Conservation (phyloP, 2,888 invertebrate genomes). For the Lepas anatifera region DNA sequence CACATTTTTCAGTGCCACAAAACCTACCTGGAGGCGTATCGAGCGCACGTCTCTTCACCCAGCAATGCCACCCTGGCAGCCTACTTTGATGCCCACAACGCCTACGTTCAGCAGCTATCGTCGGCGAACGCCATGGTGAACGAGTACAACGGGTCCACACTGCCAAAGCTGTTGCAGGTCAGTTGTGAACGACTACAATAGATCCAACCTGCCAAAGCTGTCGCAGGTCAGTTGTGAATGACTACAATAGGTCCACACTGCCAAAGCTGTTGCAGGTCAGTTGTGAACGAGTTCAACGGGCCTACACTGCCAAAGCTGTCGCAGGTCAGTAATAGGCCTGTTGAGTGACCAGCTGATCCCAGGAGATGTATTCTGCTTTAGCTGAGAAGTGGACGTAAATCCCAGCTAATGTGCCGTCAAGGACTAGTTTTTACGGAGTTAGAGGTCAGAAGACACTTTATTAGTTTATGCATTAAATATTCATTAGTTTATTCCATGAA, state of each 20-base stretch:
- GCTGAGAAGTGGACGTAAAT: too few species aligned
- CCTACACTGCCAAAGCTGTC: conserved; percentile 73
- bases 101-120: conserved; percentile 75
- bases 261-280: conserved; percentile 73
- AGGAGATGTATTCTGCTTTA: too few species aligned
- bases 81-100: conserved; percentile 85
- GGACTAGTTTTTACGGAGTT: too few species aligned
- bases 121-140: conserved; percentile 89
- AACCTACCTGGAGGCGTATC: conserved; percentile 75
- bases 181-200: not conserved
- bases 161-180: conserved; percentile 77
- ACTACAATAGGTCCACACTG: conserved; percentile 83
- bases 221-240: conserved; percentile 35
- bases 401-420: too few species aligned
- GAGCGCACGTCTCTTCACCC: conserved; percentile 59
- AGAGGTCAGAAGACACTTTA: too few species aligned
- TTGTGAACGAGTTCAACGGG: conserved; percentile 76
- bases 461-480: too few species aligned
- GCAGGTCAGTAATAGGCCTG: conserved; percentile 51
- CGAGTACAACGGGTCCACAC: conserved; percentile 68
- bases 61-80: conserved; percentile 43
- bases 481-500: too few species aligned
- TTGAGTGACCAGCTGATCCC: too few species aligned
- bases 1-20: conserved; percentile 65
- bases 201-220: not conserved